These are phyloP conservation scores for Drosophila niveifrons DNA, from an alignment of 2,888 invertebrate genomes.

Conservation along the genomic window DNA sequence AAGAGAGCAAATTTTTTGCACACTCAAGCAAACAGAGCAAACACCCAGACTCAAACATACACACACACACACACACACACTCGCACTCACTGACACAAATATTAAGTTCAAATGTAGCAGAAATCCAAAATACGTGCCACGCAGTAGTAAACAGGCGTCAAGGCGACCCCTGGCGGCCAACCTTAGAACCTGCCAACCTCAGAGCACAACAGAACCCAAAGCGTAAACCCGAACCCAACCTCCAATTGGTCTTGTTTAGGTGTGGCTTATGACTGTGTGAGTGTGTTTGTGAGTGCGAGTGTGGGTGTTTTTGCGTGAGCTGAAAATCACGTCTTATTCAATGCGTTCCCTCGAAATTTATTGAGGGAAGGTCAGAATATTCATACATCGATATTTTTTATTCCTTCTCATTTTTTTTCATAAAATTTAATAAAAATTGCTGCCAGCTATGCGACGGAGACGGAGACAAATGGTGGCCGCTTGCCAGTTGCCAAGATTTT, in stretches of 20 bases:
- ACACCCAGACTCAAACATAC: constrained; percentile 28
- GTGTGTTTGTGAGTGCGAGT: constrained; percentile 12
- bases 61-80: constrained; percentile 24
- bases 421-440: constrained; percentile 76
- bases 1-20: constrained; percentile 58
- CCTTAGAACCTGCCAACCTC: constrained; percentile 34
- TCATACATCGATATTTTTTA: constrained; percentile 70
- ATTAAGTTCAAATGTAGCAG: constrained; percentile 81
- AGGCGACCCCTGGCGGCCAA: constrained; percentile 39
- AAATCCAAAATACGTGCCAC: constrained; percentile 78
- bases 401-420: constrained; percentile 29
- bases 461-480: constrained; percentile 69
- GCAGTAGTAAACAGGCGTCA: constrained; percentile 72
- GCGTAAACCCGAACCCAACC: constrained; percentile 4
- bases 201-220: constrained; percentile 14
- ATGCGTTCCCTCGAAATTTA: constrained; percentile 69
- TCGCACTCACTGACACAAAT: constrained; percentile 53
- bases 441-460: constrained; percentile 45
- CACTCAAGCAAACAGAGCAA: constrained; percentile 35
- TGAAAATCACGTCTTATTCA: constrained; percentile 76
- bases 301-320: constrained; percentile 56
- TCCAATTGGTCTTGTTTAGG: constrained; percentile 55
- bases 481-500: constrained; percentile 26
- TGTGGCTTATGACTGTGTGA: constrained; percentile 50
- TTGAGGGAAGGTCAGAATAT: constrained; percentile 76